These are phyloP conservation scores for Xenopus borealis DNA, from an alignment of 2,113 vertebrate genomes.

Conservation along the genomic window DNA sequence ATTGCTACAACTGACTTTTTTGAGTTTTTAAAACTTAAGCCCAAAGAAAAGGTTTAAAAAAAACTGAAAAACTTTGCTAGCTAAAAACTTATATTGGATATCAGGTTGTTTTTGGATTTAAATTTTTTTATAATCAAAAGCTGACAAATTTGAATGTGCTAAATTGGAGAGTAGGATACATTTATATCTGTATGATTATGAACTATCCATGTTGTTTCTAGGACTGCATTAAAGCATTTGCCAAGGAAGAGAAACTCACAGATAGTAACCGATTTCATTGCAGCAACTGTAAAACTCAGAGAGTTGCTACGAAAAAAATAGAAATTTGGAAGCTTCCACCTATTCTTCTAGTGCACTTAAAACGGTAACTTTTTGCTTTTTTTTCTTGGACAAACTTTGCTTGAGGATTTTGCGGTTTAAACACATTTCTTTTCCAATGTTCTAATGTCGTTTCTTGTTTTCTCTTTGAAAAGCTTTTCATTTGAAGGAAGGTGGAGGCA, in stretches of 20 bases:
- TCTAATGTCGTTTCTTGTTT: neutral
- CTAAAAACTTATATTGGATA: too few relatives aligned
- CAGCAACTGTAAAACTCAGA: constrained; percentile 88
- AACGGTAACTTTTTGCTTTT: constrained; percentile 70
- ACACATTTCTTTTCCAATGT: too few relatives aligned
- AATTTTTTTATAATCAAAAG: too few relatives aligned
- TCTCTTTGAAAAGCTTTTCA: constrained; percentile 42
- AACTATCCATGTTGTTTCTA: constrained; percentile 48
- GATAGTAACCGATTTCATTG: constrained; percentile 96
- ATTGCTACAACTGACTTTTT: too few relatives aligned
- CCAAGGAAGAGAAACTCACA: constrained; percentile 93
- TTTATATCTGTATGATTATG: neutral
- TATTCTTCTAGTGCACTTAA: constrained; percentile 91
- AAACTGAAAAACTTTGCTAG: too few relatives aligned
- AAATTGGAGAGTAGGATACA: neutral
- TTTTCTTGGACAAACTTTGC: neutral
- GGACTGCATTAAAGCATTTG: constrained; percentile 96
- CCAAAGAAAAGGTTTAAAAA: too few relatives aligned
- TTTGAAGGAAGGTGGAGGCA: constrained; percentile 97
- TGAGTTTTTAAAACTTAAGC: too few relatives aligned
- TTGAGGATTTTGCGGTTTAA: too few relatives aligned
- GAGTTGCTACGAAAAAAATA: constrained; percentile 94
- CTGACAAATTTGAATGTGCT: too few relatives aligned
- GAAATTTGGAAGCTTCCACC: constrained; percentile 98
- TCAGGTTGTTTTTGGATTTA: too few relatives aligned